Conservation (phyloP, 1,140 invertebrate genomes). For the Mercenaria mercenaria region DNA sequence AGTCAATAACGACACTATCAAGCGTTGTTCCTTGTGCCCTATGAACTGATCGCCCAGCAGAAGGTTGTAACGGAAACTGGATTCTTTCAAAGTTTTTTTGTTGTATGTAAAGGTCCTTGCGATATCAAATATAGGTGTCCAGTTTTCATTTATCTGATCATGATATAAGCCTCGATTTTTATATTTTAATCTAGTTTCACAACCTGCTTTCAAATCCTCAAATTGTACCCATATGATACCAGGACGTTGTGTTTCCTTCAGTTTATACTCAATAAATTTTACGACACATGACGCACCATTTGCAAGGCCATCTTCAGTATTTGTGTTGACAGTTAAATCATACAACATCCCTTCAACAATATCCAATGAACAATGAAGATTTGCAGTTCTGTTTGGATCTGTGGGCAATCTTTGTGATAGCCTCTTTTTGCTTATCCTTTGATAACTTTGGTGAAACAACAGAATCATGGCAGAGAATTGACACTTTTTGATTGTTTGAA, state of each 20-base stretch:
- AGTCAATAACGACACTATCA: constrained; percentile 5
- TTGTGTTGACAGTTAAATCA: no score
- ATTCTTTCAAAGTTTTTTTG: neutral
- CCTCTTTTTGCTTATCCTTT: constrained; percentile 19
- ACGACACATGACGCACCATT: constrained; percentile 49
- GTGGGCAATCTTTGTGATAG: constrained; percentile 1
- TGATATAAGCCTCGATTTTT: constrained; percentile 34
- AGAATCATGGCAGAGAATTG: constrained; percentile 32
- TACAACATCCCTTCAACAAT: no score
- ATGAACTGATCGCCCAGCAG: neutral
- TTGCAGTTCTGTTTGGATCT: neutral
- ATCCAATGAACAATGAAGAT: constrained; percentile 28
- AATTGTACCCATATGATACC: constrained; percentile 46
- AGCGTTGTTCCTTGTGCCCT: constrained; percentile 30
- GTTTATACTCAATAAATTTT: constrained; percentile 3
- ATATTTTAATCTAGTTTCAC: constrained; percentile 19
- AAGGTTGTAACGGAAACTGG: constrained; percentile 1
- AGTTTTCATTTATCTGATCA: constrained; percentile 22
- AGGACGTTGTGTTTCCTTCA: constrained; percentile 24
- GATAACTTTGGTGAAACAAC: constrained; percentile 16
- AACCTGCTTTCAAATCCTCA: constrained; percentile 23
- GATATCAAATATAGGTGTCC: constrained; percentile 43
- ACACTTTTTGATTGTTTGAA: constrained; percentile 1
- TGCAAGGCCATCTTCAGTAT: neutral
- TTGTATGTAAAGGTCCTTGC: constrained; percentile 10